Base-by-base conservation (phyloP, 2,113 vertebrate species). In the Heloderma charlesbogerti region DNA sequence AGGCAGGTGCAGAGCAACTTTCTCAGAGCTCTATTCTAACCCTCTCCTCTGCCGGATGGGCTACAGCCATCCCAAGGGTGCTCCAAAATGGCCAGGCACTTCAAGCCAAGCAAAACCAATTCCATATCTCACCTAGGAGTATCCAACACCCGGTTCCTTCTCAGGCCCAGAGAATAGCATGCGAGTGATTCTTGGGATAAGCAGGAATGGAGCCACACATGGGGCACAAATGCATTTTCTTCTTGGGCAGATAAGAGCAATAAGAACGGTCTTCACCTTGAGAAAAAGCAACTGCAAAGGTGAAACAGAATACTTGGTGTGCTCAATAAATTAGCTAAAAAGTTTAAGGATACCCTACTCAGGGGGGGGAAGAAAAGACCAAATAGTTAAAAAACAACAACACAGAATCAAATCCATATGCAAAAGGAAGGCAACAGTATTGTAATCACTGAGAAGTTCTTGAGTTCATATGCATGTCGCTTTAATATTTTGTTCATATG, bases 1-100 rank as follows among this genome's bases (percentile, higher is more conserved):
- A 60, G 16, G 4, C 4, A 9, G 57, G 57, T 13, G 12, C 57
- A 69, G 66, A 29, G 66, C 6, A 27, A 31, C 66, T 69, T 6
- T 7, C 10, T 1, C 48, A 57, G 79, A 15, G 0, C 0, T 78
- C 48, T 37, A 1, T 0, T 0, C 3, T 0, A 54, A 43, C 51
- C 31, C 31, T 82, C 31, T 6, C 45, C 51, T 29, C 4, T 6
- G 1, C 13, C 12, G 27, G 27, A 51, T 51, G 29, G 29, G 6
- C 10, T 27, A 51, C 29, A 12, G 22, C 43, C 45, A 51, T 22
- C 75, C 43, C 77, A 77, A 43, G 37, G 20, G 31, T n/a, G 34
- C 54, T 83, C 54, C 31, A 60, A 20, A 6, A 60, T 37, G 27
- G 54, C 54, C 20, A 83, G 51, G 18, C 80, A 83, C 22, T 60